phyloP scores from a whole-genome alignment of 2,113 vertebrate species.

The Cairina moschata region DNA sequence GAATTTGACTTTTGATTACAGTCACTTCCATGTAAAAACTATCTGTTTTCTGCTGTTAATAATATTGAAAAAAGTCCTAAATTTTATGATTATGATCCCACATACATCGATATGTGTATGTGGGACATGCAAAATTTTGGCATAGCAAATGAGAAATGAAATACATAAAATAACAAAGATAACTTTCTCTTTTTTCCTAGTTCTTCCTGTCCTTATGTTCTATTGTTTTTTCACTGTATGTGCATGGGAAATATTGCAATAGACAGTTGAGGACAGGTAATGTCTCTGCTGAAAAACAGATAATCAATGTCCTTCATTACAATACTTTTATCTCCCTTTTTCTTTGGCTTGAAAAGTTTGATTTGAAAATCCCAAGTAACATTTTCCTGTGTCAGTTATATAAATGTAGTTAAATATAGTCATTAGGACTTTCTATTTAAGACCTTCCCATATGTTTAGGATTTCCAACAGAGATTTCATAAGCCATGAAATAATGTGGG shows the following conservation, averaged over 20 bases:
- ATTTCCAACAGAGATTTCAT: conserved; percentile 5
- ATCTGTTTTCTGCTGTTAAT: not conserved
- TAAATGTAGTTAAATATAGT: not conserved
- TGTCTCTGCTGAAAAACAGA: not conserved
- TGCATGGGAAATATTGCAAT: not conserved
- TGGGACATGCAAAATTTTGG: not conserved
- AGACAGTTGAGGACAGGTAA: not conserved
- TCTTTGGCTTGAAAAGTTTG: not conserved
- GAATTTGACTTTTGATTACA: not conserved
- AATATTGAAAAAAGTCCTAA: not conserved
- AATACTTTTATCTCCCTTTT: not conserved
- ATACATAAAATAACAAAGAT: not conserved
- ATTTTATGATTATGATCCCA: not conserved
- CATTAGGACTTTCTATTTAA: not conserved
- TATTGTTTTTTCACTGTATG: not conserved
- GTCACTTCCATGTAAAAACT: not conserved
- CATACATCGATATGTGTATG: not conserved
- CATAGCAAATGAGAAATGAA: not conserved
- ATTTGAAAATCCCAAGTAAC: not conserved
- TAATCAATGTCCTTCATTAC: not conserved
- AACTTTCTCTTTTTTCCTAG: not conserved
- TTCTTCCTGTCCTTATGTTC: not conserved
- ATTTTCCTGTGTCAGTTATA: not conserved
- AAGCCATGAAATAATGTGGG: not conserved
- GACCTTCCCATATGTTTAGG: not conserved